These are phyloP conservation scores for Nanorana parkeri DNA, from an alignment of 2,113 vertebrate genomes.

Conservation along the genomic window DNA sequence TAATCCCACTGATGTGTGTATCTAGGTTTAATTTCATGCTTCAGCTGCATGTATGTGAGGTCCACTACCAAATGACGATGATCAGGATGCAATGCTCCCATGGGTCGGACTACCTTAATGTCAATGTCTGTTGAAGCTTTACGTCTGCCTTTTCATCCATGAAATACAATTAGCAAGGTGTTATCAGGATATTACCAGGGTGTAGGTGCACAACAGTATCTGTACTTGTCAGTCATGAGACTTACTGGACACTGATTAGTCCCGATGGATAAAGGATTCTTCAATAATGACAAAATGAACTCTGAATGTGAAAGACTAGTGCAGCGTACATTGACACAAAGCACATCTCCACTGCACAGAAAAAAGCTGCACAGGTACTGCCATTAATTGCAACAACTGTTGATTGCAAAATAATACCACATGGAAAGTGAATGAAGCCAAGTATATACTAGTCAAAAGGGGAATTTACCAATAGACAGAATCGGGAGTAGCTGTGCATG, in stretches of 20 bases:
- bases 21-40: slow-evolving; percentile 63
- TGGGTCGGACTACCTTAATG: slow-evolving; percentile 44
- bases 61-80: not conserved
- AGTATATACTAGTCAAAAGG: too few relatives aligned
- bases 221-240: rapidly evolving
- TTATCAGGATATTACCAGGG: slow-evolving; percentile 13
- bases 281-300: not conserved
- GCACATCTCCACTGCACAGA: too few relatives aligned
- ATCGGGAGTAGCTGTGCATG: too few relatives aligned
- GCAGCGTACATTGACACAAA: too few relatives aligned
- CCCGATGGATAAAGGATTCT: not conserved
- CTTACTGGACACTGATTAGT: not conserved
- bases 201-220: not conserved
- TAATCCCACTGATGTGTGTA: slow-evolving; percentile 43
- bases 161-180: slow-evolving; percentile 40
- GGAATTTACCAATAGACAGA: too few relatives aligned
- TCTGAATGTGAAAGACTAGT: not conserved
- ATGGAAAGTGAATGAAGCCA: too few relatives aligned
- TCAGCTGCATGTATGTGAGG: slow-evolving; percentile 50
- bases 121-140: slow-evolving; percentile 40
- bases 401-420: too few relatives aligned
- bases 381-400: too few relatives aligned
- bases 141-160: slow-evolving; percentile 32
- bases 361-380: too few relatives aligned
- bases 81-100: not conserved